Conservation (phyloP, 2,113 vertebrate species). For the Erpornis zantholeuca region DNA sequence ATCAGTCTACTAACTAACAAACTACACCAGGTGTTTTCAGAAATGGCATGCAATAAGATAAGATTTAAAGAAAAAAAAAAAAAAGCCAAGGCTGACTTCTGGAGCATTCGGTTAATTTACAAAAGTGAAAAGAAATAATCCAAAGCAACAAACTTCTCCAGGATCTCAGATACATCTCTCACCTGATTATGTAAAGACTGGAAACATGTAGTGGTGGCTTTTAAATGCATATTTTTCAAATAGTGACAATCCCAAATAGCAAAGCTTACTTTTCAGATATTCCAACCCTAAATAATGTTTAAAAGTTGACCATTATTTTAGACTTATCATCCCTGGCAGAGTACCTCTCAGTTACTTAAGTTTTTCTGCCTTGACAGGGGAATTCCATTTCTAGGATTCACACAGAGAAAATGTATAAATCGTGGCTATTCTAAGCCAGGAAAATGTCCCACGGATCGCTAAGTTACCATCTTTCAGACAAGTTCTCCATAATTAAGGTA, state of each 20-base stretch:
- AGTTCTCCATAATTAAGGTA: constrained; percentile 39
- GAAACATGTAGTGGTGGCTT: background rate
- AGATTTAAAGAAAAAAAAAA: background rate
- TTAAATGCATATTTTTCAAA: background rate
- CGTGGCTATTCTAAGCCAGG: background rate
- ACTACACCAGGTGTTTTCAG: background rate
- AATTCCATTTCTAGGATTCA: constrained; percentile 15
- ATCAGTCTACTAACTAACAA: background rate
- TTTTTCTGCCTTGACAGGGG: background rate
- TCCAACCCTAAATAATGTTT: background rate
- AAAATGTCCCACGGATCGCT: background rate
- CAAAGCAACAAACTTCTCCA: background rate
- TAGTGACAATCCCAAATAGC: background rate
- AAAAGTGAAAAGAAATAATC: background rate
- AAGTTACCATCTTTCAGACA: background rate
- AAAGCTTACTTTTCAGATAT: background rate
- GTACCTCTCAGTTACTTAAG: background rate
- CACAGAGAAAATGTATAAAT: background rate
- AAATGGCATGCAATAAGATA: background rate
- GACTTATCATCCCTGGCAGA: background rate
- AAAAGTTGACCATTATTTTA: background rate
- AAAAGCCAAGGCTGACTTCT: background rate
- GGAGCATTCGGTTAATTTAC: background rate
- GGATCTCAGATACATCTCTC: background rate
- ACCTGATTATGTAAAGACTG: background rate